Base-by-base conservation (phyloP, 1,140 invertebrate species). In the Penaeus vannamei region DNA sequence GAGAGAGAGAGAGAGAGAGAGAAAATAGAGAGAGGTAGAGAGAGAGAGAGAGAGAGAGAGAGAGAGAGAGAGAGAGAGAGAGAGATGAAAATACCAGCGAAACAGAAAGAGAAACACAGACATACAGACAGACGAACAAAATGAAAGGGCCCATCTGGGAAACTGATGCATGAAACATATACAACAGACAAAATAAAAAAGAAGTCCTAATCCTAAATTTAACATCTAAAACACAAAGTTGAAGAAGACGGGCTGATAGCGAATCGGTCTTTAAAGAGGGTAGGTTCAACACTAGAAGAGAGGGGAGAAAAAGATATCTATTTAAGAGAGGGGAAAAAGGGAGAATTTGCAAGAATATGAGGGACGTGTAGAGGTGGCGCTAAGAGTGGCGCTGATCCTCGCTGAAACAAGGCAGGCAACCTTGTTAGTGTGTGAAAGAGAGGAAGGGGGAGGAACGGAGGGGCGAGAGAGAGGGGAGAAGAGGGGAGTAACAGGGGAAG, bases 341-440 rank as follows among this genome's bases (percentile, higher is more conserved):
- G 22, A 29, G 76, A 79, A 46, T 36, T 22, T 79, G 76, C 32
- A 46, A 79, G 32, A 22, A 36, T 79, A 36, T 22, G 23, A 62
- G n/a, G 32, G 76, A 23, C 5, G 77, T 62, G 61, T 81, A 22
- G 77, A 82, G 80, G 86, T 76, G 81, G 61, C 36, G 80, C 22
- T 53, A 88, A 88, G 86, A 84, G 86, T 76, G 79, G 80, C 81
- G 86, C 86, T 83, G 86, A 88, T 88, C 81, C 86, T 64, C 46
- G 86, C 80, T 88, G 86, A 88, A 88, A 88, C 86, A 88, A 83
- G 86, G 86, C 86, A 83, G 80, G 86, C 80, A 88, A 88, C 86
- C 86, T 88, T 88, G 86, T 88, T 88, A 85, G 83, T 85, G 83
- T 72, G 83, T 66, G 83, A 66, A 66, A 72, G 83, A 85, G 61